These are phyloP conservation scores for Notodonta ziczac DNA, from an alignment of 2,888 invertebrate species.

Conservation along the genomic window DNA sequence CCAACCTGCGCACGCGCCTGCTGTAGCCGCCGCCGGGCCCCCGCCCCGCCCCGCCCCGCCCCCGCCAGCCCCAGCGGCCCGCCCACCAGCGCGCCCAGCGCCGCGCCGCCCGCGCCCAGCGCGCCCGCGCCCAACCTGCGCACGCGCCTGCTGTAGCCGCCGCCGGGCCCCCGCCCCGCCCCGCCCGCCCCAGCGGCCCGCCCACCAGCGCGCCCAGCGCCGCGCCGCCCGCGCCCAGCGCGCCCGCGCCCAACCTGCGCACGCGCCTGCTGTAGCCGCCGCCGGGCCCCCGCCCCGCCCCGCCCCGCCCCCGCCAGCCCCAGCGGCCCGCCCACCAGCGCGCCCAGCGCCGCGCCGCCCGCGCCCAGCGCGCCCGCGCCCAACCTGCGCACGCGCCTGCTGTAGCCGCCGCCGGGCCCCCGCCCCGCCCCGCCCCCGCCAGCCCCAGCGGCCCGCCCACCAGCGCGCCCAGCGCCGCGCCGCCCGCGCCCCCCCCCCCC, in stretches of 20 bases:
- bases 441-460: constrained; percentile 65
- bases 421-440: constrained; percentile 62
- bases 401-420: constrained; percentile 62
- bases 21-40: constrained; percentile 47
- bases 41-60: constrained; percentile 65
- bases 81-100: constrained; percentile 57
- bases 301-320: constrained; percentile 64
- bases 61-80: constrained; percentile 62
- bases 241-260: constrained; percentile 34
- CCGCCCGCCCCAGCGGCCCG: constrained; percentile 67
- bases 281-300: constrained; percentile 60
- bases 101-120: constrained; percentile 55
- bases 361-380: constrained; percentile 48
- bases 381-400: neutral
- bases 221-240: constrained; percentile 56
- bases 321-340: constrained; percentile 61
- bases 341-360: constrained; percentile 60
- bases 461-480: constrained; percentile 60
- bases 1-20: neutral
- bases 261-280: too few relatives aligned
- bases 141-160: too few relatives aligned
- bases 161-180: constrained; percentile 56
- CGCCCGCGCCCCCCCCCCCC: constrained; percentile 52
- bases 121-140: constrained; percentile 38
- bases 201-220: constrained; percentile 58